Conservation (phyloP, 2,888 invertebrate species). For the Mystacides longicornis region DNA sequence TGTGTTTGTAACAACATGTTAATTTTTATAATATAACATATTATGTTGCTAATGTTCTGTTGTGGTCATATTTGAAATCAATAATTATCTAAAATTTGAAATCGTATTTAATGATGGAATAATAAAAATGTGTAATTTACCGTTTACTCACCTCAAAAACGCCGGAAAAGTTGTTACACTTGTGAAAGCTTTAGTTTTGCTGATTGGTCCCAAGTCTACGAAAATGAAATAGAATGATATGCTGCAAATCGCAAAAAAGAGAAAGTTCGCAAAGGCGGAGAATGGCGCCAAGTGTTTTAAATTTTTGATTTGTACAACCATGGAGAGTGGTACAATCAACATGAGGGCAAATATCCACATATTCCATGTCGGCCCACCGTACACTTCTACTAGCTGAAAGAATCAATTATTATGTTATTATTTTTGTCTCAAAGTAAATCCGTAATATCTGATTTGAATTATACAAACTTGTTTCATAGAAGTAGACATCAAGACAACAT, state of each 20-base stretch:
- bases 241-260: slow-evolving; percentile 67
- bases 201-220: slow-evolving; percentile 40
- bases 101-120: too few species aligned
- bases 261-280: slow-evolving; percentile 78
- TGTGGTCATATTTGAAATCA: too few species aligned
- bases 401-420: not conserved
- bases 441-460: not conserved
- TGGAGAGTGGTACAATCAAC: slow-evolving; percentile 38
- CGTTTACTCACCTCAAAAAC: slow-evolving; percentile 61
- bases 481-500: slow-evolving; percentile 66
- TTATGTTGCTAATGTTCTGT: too few species aligned
- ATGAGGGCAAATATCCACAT: slow-evolving; percentile 35
- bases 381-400: not conserved
- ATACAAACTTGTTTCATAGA: slow-evolving; percentile 56
- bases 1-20: too few species aligned
- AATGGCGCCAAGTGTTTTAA: slow-evolving; percentile 81
- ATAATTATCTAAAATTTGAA: too few species aligned
- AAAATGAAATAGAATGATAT: slow-evolving; percentile 81
- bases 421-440: not conserved
- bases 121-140: not conserved
- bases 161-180: slow-evolving; percentile 61
- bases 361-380: not conserved
- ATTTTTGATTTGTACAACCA: slow-evolving; percentile 56
- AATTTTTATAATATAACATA: too few species aligned
- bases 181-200: slow-evolving; percentile 49